Evolutionary conservation across 2,113 vertebrate species (phyloP).

Genomic region (Mastomys coucha): DNA sequence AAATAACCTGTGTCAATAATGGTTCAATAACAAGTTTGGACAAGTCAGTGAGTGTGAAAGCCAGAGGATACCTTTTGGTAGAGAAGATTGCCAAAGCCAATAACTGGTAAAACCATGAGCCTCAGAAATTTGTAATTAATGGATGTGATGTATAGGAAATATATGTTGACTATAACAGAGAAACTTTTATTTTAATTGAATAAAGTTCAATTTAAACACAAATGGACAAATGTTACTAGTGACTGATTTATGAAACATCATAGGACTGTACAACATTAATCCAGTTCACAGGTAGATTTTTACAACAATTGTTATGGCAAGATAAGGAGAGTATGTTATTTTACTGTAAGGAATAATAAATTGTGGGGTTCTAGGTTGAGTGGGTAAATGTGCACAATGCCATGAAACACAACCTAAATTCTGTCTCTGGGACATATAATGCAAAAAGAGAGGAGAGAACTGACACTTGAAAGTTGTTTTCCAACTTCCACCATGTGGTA

Average conservation of each 20-base stretch:
- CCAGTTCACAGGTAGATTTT: not conserved
- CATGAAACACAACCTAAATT: not conserved
- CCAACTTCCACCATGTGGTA: too few species aligned
- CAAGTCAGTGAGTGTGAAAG: not conserved
- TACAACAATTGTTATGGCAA: not conserved
- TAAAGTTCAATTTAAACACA: not conserved
- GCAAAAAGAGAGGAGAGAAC: not conserved
- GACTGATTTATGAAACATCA: not conserved
- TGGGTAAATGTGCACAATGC: not conserved
- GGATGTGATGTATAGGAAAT: not conserved
- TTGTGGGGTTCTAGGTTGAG: not conserved
- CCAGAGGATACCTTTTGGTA: not conserved
- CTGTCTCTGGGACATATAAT: too few species aligned
- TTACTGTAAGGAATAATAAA: not conserved
- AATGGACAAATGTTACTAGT: not conserved
- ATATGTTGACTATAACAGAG: not conserved
- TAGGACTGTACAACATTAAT: not conserved
- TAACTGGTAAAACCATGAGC: not conserved
- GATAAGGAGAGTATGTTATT: not conserved
- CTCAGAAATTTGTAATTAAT: not conserved
- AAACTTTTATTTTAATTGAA: conserved; percentile 13
- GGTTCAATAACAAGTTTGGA: not conserved
- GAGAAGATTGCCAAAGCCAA: not conserved
- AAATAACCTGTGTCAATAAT: not conserved
- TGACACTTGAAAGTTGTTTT: not conserved